Evolutionary conservation across 1,140 invertebrate species (phyloP).

Genomic region (Nephila pilipes): DNA sequence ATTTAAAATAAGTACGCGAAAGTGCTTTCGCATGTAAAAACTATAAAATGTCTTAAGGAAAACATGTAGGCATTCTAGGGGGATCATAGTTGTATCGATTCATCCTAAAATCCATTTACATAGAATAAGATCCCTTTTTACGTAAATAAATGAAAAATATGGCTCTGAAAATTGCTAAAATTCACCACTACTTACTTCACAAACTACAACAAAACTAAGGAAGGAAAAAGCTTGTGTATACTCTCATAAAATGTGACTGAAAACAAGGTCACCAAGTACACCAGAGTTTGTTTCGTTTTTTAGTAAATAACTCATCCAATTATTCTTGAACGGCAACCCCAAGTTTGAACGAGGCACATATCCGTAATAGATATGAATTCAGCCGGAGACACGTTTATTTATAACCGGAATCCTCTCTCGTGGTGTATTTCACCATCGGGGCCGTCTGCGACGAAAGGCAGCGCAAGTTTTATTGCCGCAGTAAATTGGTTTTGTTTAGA

Average conservation of each 20-base stretch:
- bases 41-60: no score
- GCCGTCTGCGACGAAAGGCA: slow-evolving; percentile 50
- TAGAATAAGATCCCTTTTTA: no score
- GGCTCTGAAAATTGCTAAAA: no score
- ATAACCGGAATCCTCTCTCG: slow-evolving; percentile 28
- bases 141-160: no score
- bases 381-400: neutral
- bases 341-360: slow-evolving; percentile 30
- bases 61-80: no score
- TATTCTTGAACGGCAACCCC: neutral
- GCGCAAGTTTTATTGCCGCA: slow-evolving; percentile 56
- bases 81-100: no score
- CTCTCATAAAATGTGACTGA: neutral
- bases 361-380: slow-evolving; percentile 60
- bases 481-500: slow-evolving; percentile 73
- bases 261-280: neutral
- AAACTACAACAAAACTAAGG: neutral
- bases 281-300: neutral
- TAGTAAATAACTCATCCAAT: slow-evolving; percentile 15
- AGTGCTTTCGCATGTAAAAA: no score
- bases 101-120: no score
- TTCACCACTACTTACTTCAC: no score
- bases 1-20: no score
- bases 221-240: neutral
- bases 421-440: slow-evolving; percentile 1